Conservation (phyloP, 2,888 invertebrate species). For the Lasioglossum marginatum region DNA sequence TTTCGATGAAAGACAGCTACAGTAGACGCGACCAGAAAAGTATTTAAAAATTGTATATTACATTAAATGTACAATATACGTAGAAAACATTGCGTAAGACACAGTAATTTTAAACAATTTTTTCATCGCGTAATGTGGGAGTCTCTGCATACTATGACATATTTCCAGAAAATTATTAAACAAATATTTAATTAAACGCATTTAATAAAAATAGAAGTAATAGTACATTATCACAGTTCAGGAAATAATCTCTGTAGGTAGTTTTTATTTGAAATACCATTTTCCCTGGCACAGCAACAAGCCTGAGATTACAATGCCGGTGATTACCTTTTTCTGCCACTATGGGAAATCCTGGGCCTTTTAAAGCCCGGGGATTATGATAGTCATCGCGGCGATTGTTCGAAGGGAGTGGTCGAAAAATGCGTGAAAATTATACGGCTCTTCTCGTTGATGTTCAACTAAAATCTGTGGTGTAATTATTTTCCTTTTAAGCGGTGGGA, state of each 20-base stretch:
- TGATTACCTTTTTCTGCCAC: slow-evolving; percentile 28
- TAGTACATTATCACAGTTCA: not conserved
- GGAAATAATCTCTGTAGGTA: not conserved
- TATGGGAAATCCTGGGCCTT: not conserved
- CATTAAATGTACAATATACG: too few species aligned
- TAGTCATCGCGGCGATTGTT: slow-evolving; percentile 3
- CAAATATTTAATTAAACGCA: too few species aligned
- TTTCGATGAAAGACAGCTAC: not conserved
- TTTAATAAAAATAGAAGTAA: not conserved
- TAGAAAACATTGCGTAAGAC: too few species aligned
- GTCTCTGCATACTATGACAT: too few species aligned
- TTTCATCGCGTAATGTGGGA: too few species aligned
- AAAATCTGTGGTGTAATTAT: not conserved
- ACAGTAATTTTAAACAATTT: too few species aligned
- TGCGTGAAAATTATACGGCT: slow-evolving; percentile 6
- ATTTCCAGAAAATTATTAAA: too few species aligned
- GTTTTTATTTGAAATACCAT: not conserved
- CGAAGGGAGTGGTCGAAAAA: slow-evolving; percentile 11
- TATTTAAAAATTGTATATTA: too few species aligned
- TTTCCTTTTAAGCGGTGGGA: not conserved
- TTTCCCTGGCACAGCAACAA: not conserved
- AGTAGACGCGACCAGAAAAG: too few species aligned
- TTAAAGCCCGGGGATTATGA: not conserved
- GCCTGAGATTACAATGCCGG: not conserved
- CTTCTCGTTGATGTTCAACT: not conserved